Evolutionary conservation across 2,113 vertebrate species (phyloP).

Genomic region (Ptilorrhoa leucosticta): DNA sequence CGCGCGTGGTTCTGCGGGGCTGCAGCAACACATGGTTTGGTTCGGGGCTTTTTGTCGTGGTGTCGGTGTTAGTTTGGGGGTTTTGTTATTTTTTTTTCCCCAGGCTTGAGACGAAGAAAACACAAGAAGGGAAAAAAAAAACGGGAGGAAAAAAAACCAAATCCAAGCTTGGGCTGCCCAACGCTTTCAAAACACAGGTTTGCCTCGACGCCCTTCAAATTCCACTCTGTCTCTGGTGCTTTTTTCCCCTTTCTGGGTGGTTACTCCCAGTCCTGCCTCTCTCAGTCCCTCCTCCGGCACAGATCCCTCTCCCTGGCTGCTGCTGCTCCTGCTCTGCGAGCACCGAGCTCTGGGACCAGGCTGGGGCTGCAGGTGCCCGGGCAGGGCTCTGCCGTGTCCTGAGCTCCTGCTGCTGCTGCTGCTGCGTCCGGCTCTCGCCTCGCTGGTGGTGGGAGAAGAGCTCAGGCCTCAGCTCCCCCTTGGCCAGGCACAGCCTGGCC

Average conservation of each 20-base stretch:
- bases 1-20: rapidly evolving
- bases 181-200: not conserved
- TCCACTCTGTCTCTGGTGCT: not conserved
- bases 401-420: not conserved
- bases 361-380: not conserved
- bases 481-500: rapidly evolving
- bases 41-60: not conserved
- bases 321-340: not conserved
- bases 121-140: not conserved
- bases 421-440: not conserved
- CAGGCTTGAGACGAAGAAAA: not conserved
- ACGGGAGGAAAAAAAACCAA: rapidly evolving
- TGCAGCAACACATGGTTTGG: not conserved
- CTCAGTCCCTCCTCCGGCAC: not conserved
- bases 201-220: not conserved
- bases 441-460: not conserved
- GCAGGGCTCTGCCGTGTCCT: not conserved
- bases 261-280: not conserved
- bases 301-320: not conserved
- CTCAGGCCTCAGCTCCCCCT: not conserved
- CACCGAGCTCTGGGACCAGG: rapidly evolving
- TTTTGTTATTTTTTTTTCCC: not conserved
- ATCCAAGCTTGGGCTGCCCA: not conserved
- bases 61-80: not conserved
- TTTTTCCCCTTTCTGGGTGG: not conserved